Conservation (phyloP, 2,113 vertebrate genomes). For the Rhinoptilus africanus region DNA sequence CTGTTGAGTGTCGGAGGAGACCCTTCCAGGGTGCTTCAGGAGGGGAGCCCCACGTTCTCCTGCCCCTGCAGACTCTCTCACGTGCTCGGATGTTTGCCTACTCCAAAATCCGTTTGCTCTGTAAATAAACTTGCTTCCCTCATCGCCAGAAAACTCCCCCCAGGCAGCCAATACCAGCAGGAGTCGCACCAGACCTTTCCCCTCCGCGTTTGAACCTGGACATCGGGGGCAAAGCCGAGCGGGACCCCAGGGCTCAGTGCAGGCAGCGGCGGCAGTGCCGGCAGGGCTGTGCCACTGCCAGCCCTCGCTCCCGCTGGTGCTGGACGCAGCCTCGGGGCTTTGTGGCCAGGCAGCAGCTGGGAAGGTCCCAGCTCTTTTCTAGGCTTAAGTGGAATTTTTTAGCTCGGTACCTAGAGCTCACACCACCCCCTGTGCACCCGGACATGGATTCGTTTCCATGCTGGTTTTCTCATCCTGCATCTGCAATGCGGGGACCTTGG, state of each 20-base stretch:
- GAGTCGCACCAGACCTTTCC: neutral
- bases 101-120: conserved; percentile 47
- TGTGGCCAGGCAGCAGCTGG: neutral
- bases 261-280: neutral
- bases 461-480: neutral
- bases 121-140: conserved; percentile 52
- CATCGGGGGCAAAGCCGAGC: neutral
- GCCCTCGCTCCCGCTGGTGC: neutral
- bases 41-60: neutral
- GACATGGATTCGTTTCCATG: neutral
- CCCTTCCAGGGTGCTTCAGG: neutral
- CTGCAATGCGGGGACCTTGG: neutral
- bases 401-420: neutral
- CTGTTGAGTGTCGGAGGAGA: neutral
- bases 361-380: conserved; percentile 36
- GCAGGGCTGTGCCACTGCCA: neutral
- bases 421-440: neutral
- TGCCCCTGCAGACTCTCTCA: neutral
- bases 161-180: neutral
- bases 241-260: rapidly evolving
- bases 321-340: neutral
- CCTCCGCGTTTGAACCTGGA: neutral
- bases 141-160: conserved; percentile 17
- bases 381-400: conserved; percentile 31
- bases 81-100: conserved; percentile 44